Evolutionary conservation across 2,113 vertebrate species (phyloP), one percentile per base, ranked within the genome.

Genomic region (Caloenas nicobarica): DNA sequence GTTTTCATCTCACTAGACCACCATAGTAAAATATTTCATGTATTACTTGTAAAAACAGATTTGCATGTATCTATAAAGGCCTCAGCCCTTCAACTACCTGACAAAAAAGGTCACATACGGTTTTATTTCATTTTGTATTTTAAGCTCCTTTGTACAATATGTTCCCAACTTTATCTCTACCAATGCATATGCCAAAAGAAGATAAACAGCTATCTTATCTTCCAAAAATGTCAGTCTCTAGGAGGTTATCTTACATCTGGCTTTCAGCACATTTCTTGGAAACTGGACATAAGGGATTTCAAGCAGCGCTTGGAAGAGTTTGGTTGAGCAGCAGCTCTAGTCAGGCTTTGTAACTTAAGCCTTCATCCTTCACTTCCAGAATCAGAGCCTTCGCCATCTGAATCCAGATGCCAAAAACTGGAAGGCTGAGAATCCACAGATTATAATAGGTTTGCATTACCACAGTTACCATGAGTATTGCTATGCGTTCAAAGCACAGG

Each of bases 401-500:
- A 79, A 81, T 46, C 26, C 2, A 1, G 31, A 72, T 29, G 76
- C 73, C 84, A 79, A 81, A 89, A 91, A 22, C 38, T 19, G 80
- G 58, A 73, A 77, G 69, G 64, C 61, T 69, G 62, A 91, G 95
- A 95, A 94, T 81, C 64, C 18, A 50, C 0, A 0, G 34, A 70
- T 81, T 72, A 42, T 60, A 78, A 53, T 24, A 83, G 54, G 64
- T 86, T 89, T 86, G 68, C 58, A 80, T 1, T 93, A 76, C 72
- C 51, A 50, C 71, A 48, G 57, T 66, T 78, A 79, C 77, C 31
- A 13, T 25, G 38, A 83, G 77, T n/a, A 84, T 24, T 88, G 16
- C 73, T 42, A 51, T 8, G 62, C 42, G 81, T 95, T 96, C 88
- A 96, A 88, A 91, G 71, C 89, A 81, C 81, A 86, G 84, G 78